Evolutionary conservation across 2,888 invertebrate species (phyloP), one percentile per base, ranked within the genome.

Genomic region (Idaea straminata): DNA sequence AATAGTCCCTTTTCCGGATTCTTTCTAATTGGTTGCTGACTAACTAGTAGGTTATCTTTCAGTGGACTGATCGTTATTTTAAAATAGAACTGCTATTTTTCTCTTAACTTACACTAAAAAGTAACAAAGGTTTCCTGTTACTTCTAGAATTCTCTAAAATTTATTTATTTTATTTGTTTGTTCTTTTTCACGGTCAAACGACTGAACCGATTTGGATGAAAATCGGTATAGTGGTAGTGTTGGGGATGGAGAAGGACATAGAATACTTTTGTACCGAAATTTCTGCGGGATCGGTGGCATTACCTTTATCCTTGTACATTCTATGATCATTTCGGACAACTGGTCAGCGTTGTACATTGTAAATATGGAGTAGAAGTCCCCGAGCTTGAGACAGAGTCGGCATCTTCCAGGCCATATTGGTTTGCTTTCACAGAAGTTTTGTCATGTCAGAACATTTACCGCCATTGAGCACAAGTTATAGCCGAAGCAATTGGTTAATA

Each of bases 391-490:
- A 82, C 93, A 93, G 62, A 93, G 89, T 82, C 93, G 90, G 83
- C 93, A 93, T 88, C 93, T 93, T 82, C 93, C 93, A 68, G 78
- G 92, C 92, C 89, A 89, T 89, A 92, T 92, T 92, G 92, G 90
- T 91, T 91, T 83, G 79, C 81, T 84, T 83, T 82, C 80, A 75
- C 76, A 72, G 77, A 80, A 81, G 83, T 87, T 87, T 87, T 86
- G 81, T 83, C 86, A 88, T 59, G 34, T 34, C 34, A 59, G 5
- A 25, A 34, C 25, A 59, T 13, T 59, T 47, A 47, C 47, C 7
- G 13, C 47, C 13, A 10, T 47, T 13, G 47, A 47, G 47, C 47
- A 47, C 47, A 4, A 47, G 47, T 7, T 47, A 47, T 6, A 47
- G 13, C 47, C 6, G 47, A 13, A 47, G 6, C 47, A 47, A 7